These are phyloP conservation scores for Cryptosula pallasiana DNA, from an alignment of 2,888 invertebrate genomes.

Conservation along the genomic window DNA sequence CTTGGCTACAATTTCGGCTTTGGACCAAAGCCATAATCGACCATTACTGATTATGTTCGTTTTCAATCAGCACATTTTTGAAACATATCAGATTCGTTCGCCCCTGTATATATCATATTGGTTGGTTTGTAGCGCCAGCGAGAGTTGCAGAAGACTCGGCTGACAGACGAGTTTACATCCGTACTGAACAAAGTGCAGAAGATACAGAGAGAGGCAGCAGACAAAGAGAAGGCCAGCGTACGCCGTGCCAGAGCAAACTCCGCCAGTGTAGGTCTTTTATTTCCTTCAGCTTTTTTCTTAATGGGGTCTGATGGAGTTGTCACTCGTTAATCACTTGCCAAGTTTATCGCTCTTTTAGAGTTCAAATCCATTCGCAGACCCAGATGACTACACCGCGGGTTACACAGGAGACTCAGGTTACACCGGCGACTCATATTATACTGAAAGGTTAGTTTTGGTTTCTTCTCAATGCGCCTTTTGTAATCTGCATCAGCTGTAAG, in stretches of 20 bases:
- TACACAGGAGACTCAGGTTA: neutral
- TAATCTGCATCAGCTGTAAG: too few species aligned
- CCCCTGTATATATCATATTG: too few species aligned
- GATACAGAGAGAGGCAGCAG: constrained; percentile 74
- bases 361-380: constrained; percentile 15
- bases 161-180: constrained; percentile 85
- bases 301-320: too few species aligned
- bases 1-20: too few species aligned
- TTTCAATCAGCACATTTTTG: too few species aligned
- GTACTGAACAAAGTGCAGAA: constrained; percentile 82
- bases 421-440: neutral
- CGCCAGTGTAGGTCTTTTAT: neutral
- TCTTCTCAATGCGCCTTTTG: too few species aligned
- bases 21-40: too few species aligned
- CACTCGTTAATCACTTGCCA: too few species aligned
- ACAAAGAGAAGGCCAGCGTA: constrained; percentile 84
- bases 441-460: too few species aligned
- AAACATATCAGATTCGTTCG: too few species aligned
- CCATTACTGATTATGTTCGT: too few species aligned
- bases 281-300: too few species aligned
- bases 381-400: neutral
- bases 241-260: constrained; percentile 56
- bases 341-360: neutral
- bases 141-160: constrained; percentile 73
- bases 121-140: constrained; percentile 63